Conservation (phyloP, 1,140 invertebrate species). For the Microplitis demolitor region DNA sequence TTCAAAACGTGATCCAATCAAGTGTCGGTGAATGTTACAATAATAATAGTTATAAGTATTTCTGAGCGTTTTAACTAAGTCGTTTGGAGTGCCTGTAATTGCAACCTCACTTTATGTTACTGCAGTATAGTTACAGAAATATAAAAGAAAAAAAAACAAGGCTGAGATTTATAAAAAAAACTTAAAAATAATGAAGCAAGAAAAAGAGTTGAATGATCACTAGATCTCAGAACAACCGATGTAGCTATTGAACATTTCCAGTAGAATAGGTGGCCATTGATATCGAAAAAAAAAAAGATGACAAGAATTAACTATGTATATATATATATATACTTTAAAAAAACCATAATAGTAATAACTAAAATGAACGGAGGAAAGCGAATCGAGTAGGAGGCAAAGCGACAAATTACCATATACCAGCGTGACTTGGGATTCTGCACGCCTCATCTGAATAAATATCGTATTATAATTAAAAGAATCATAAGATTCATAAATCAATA, state of each 20-base stretch:
- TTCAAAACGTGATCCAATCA: conserved; percentile 26
- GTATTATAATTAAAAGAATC: conserved; percentile 63
- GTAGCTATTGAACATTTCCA: not conserved
- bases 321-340: not conserved
- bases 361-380: not conserved
- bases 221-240: conserved; percentile 7
- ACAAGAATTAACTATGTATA: too few relatives aligned
- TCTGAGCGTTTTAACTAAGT: conserved; percentile 18
- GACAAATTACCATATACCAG: conserved; percentile 55
- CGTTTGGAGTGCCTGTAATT: conserved; percentile 14
- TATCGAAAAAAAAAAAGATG: too few relatives aligned
- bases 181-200: not conserved
- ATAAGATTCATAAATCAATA: conserved; percentile 59
- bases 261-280: not conserved
- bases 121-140: not conserved
- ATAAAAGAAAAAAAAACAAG: not conserved
- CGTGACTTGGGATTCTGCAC: conserved; percentile 50
- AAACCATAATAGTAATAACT: not conserved
- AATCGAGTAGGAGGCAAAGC: conserved; percentile 35
- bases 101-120: not conserved
- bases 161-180: not conserved
- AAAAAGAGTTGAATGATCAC: not conserved
- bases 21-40: conserved; percentile 14
- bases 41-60: conserved; percentile 13
- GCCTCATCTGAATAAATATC: conserved; percentile 61